Percentiles rank a stretch among this genome's conserved stretches.
These are phyloP conservation scores for Anhinga anhinga DNA, from an alignment of 2,113 vertebrate genomes.

Conservation along the genomic window DNA sequence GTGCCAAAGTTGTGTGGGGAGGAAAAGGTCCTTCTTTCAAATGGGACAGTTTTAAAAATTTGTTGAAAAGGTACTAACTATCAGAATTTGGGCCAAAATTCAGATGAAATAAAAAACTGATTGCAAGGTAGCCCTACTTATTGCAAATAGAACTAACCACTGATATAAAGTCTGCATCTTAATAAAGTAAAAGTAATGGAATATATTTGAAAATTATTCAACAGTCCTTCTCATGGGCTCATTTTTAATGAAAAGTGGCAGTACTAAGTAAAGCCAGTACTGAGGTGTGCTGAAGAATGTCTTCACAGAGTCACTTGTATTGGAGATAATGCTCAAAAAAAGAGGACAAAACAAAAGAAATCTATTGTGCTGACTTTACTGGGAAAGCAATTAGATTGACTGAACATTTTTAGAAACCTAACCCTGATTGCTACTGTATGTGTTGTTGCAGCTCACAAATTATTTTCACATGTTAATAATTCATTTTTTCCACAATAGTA, in stretches of 20 bases:
- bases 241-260: neutral
- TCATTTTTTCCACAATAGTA: neutral
- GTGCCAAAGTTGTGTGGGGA: neutral
- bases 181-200: neutral
- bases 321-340: neutral
- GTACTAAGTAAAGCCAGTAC: neutral
- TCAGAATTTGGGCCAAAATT: neutral
- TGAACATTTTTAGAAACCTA: neutral
- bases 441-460: slow-evolving; percentile 1
- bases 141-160: neutral
- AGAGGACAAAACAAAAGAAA: neutral
- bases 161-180: neutral
- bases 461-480: slow-evolving; percentile 49
- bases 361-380: neutral
- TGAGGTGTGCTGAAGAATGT: neutral
- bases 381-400: neutral
- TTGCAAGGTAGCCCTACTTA: neutral
- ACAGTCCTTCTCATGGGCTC: neutral
- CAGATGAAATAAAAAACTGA: neutral
- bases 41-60: neutral
- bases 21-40: neutral
- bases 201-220: neutral
- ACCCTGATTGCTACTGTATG: neutral
- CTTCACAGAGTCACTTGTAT: neutral
- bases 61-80: neutral